phyloP scores from a whole-genome alignment of 2,888 invertebrate species.

The Exocentrus adspersus region DNA sequence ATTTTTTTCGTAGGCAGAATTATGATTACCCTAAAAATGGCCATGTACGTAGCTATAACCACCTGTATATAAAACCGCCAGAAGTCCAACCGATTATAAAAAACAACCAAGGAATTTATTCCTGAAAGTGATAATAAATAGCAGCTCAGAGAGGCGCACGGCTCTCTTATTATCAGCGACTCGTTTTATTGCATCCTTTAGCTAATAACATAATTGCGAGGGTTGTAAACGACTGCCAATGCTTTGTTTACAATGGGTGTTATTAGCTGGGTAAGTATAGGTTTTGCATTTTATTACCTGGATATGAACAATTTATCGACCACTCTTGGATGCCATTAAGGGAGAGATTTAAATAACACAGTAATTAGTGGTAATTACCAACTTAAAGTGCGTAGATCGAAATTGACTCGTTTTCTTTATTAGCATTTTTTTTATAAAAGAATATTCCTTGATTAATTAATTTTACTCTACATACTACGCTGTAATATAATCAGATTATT shows the following conservation, averaged over 20 bases:
- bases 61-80: too few species aligned
- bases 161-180: background rate
- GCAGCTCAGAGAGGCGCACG: background rate
- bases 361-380: background rate
- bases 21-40: too few species aligned
- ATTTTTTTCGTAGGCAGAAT: too few species aligned
- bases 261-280: constrained; percentile 2
- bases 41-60: too few species aligned
- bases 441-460: background rate
- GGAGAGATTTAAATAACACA: background rate
- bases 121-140: background rate
- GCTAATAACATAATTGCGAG: constrained; percentile 1
- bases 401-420: background rate
- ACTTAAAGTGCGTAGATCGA: background rate
- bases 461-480: too few species aligned
- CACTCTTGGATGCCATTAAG: background rate
- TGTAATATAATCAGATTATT: too few species aligned
- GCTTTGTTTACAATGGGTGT: background rate
- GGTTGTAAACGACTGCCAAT: background rate
- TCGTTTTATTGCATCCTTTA: constrained; percentile 1
- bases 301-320: background rate
- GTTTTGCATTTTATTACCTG: background rate
- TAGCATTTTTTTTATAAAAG: background rate
- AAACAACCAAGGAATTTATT: background rate
- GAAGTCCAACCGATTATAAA: background rate